Percentiles rank a stretch among this genome's conserved stretches.
These are phyloP conservation scores for Blera fallax DNA, from an alignment of 2,888 invertebrate species.

Conservation along the genomic window DNA sequence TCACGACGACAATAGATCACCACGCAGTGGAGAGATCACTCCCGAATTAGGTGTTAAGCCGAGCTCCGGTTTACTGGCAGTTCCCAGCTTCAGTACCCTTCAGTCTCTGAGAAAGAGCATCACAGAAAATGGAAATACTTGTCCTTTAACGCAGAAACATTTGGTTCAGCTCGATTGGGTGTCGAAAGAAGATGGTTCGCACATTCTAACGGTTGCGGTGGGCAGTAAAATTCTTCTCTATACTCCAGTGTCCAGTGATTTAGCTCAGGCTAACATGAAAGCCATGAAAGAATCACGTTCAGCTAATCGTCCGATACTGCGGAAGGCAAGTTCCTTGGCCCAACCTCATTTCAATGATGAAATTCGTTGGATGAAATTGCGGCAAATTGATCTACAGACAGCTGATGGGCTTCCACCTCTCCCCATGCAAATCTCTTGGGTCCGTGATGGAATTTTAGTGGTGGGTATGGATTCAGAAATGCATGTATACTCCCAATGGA, in stretches of 20 bases:
- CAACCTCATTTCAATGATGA: constrained; percentile 95
- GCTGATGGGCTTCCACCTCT: constrained; percentile 98
- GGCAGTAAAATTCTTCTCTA: constrained; percentile 96
- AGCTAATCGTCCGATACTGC: constrained; percentile 91
- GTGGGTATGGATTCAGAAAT: constrained; percentile 99
- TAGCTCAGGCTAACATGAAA: constrained; percentile 96
- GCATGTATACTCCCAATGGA: constrained; percentile 99
- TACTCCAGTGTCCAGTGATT: constrained; percentile 95
- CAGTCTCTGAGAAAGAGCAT: constrained; percentile 94
- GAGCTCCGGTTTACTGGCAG: constrained; percentile 85
- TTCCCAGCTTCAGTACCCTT: constrained; percentile 94
- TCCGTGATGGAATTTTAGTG: constrained; percentile 97
- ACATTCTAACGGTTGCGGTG: constrained; percentile 97
- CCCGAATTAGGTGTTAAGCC: constrained; percentile 79
- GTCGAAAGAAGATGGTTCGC: constrained; percentile 99
- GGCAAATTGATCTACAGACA: constrained; percentile 94
- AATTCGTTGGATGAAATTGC: constrained; percentile 97
- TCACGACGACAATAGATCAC: constrained; percentile 87
- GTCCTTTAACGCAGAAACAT: constrained; percentile 94
- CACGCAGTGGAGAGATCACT: constrained; percentile 83
- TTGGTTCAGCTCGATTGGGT: constrained; percentile 99
- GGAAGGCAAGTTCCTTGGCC: constrained; percentile 95
- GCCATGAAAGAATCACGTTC: constrained; percentile 94
- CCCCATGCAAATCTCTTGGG: constrained; percentile 99
- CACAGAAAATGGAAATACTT: constrained; percentile 95